A percentile compares a stretch with the other conserved stretches of the same genome.
phyloP scores from a whole-genome alignment of 2,888 invertebrate genomes.

The Teinopalpus imperialis region DNA sequence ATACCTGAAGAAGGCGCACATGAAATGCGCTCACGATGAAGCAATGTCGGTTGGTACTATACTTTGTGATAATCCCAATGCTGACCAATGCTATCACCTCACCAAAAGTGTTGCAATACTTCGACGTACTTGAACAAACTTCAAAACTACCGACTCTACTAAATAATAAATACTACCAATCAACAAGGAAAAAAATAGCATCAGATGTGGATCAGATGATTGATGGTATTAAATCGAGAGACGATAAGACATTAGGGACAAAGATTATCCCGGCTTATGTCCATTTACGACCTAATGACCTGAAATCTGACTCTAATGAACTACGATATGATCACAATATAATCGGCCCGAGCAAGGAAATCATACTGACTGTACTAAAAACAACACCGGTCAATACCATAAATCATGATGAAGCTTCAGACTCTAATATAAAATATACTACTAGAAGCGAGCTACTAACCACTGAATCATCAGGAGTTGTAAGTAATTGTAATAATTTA shows the following conservation, averaged over 20 bases:
- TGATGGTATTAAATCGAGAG: not conserved
- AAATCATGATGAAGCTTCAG: not conserved
- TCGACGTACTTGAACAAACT: not conserved
- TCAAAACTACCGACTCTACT: not conserved
- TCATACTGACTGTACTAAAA: too few species aligned
- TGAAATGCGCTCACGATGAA: conserved; percentile 44
- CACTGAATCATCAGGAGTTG: not conserved
- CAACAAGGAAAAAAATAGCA: too few species aligned
- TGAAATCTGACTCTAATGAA: too few species aligned
- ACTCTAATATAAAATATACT: not conserved
- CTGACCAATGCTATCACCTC: conserved; percentile 20
- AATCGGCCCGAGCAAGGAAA: too few species aligned
- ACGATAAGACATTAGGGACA: not conserved
- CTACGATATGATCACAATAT: too few species aligned
- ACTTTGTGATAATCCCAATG: conserved; percentile 40
- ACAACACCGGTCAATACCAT: not conserved
- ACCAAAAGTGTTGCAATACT: not conserved
- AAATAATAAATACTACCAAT: too few species aligned
- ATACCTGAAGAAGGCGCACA: conserved; percentile 24
- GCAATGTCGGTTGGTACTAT: conserved; percentile 46
- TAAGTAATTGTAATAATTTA: too few species aligned
- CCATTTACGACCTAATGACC: not conserved
- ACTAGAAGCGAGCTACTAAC: not conserved
- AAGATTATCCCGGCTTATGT: conserved; percentile 16
- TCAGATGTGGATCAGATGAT: too few species aligned